Base-by-base conservation (phyloP, 1,140 invertebrate species). In the Aleiodes sp. region DNA sequence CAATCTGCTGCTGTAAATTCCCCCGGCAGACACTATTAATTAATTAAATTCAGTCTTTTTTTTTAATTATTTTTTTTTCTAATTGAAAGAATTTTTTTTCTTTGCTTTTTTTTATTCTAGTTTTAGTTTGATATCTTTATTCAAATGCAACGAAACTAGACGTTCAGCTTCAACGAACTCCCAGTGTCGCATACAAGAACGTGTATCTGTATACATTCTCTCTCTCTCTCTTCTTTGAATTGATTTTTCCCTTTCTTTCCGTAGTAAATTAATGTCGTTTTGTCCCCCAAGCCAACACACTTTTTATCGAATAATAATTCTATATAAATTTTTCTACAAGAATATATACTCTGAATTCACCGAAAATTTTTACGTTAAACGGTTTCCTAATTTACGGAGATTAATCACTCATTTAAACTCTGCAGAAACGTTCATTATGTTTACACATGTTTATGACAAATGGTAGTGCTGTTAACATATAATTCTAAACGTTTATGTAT, bases 241-340 rank as follows among this genome's bases (percentile, higher is more conserved):
- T 8, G 33, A 43, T 43, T 65, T 26, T 19, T 33, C 21, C 2
- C 29, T 33, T 4, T 6, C 57, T 60, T 60, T 14, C 33, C 26
- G 16, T 60, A 31, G 16, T 65, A 46, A 57, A 57, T 16, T 31
- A 52, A 46, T 63, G 9, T 46, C 14, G 52, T 65, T 52, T 52
- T 14, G 28, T 26, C 37, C 12, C 31, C 12, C 26, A 46, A 24
- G 26, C 37, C 6, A 19, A 64, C 24, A 24, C 4, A 6, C 14
- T 31, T n/a, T 16, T n/a, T 10, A 52, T 10, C 4, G 28, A 29
- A 6, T 35, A 35, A 60, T n/a, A 35, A 52, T 28, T 56, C 26
- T 65, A 65, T 43, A 65, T 65, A 65, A 65, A 66, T 59, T 29
- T n/a, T 66, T 31, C 56, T 68, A 61, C 37, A 68, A 67, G 65